phyloP scores from a whole-genome alignment of 1,140 invertebrate species.

The Bombyx mandarina region DNA sequence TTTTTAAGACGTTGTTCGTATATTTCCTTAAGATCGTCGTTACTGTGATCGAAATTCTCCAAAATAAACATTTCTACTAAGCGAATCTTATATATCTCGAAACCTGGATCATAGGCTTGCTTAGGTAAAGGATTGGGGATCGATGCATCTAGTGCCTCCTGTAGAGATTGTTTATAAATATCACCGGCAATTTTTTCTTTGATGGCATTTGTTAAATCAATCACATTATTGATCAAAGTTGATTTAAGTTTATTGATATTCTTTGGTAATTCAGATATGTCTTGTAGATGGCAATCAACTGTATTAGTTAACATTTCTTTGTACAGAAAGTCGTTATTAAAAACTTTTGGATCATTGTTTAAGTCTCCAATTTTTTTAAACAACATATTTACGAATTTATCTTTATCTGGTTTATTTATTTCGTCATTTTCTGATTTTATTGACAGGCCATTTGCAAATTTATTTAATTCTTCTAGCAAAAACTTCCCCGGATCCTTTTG shows the following conservation, averaged over 20 bases:
- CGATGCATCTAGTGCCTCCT: conserved; percentile 10
- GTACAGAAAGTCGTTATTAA: conserved; percentile 26
- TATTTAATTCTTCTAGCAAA: conserved; percentile 29
- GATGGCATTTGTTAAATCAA: conserved; percentile 7
- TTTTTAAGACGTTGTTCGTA: conserved; percentile 25
- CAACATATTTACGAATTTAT: conserved; percentile 25
- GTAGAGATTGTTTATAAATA: conserved; percentile 3
- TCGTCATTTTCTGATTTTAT: conserved; percentile 16
- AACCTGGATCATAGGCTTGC: conserved; percentile 23
- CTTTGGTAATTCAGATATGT: conserved; percentile 16
- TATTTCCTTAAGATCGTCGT: conserved; percentile 25
- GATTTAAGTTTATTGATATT: conserved; percentile 13
- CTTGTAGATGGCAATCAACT: conserved; percentile 22
- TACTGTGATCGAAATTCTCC: conserved; percentile 34
- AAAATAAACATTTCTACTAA: conserved; percentile 33
- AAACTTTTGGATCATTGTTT: conserved; percentile 25
- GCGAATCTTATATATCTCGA: conserved; percentile 37
- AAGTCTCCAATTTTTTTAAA: conserved; percentile 31
- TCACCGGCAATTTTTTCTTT: conserved; percentile 7
- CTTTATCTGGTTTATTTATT: conserved; percentile 16
- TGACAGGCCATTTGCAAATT: conserved; percentile 25
- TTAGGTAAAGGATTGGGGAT: conserved; percentile 21
- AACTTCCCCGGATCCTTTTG: not conserved
- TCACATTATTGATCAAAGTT: conserved; percentile 4
- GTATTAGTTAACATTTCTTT: conserved; percentile 22